Evolutionary conservation across 2,888 invertebrate genomes (phyloP), one percentile per base, ranked within the genome.

Genomic region (Acleris emargana): DNA sequence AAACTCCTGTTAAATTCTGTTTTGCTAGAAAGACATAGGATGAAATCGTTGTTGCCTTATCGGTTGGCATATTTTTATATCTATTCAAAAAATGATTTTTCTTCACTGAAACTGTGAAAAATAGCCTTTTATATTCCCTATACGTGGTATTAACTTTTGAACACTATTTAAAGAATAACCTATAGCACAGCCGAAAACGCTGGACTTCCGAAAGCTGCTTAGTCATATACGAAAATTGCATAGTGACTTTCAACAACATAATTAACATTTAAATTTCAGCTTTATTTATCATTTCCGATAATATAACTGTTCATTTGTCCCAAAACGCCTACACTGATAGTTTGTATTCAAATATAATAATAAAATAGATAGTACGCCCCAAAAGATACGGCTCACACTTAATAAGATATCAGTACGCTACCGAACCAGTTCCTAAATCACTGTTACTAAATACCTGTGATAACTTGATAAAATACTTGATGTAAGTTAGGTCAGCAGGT

Each of bases 301-400:
- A 47, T 61, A 17, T 57, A 52, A 66, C 61, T 61, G 66, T 57
- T 61, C 61, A 18, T 11, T 1, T 17, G 58, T 9, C 49, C 49
- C 58, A 58, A 20, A 22, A 66, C 61, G 60, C 60, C 66, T 43
- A 66, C 66, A 38, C 0, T 3, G 32, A 32, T 3, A 32, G 32
- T 25, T 51, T 66, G 43, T 66, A 66, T 66, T 66, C 66, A 60
- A 66, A 60, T 60, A 45, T 20, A 43, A 60, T 57, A 61, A 61
- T 66, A 66, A 66, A 66, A 61, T 22, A 50, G 64, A 64, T 64
- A 64, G 17, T 28, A 20, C 55, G 52, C 47, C 47, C 47, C 25
- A 51, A 66, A 57, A 55, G 18, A 32, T 42, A 60, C 58, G n/a
- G 52, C 52, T 67, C 62, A 61, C 57, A 50, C 53, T 47, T 38